Conservation (phyloP, 64 coral and sea anemone genomes). For the Pachyseris speciosa region DNA sequence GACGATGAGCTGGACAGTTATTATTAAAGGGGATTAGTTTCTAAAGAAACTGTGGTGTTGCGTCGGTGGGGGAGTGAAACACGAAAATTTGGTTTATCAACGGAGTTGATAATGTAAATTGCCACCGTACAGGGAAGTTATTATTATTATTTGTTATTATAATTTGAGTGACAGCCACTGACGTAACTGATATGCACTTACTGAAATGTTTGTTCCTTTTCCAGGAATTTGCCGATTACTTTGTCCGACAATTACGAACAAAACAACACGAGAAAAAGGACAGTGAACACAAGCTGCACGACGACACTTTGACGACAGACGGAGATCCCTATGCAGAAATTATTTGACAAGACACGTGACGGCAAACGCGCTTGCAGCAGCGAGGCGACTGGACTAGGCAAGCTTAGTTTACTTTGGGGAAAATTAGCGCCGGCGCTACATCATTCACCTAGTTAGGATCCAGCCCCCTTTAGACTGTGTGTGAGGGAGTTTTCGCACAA, state of each 20-base stretch:
- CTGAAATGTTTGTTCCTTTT: conserved; percentile 21
- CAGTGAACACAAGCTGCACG: not conserved
- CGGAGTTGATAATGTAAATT: too few species aligned
- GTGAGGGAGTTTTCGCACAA: too few species aligned
- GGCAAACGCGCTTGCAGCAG: not conserved
- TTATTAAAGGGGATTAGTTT: too few species aligned
- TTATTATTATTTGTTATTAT: too few species aligned
- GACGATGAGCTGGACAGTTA: too few species aligned
- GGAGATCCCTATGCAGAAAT: conserved; percentile 20
- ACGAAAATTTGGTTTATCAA: too few species aligned
- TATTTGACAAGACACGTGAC: conserved; percentile 6
- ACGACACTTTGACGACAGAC: conserved; percentile 20
- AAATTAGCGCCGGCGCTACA: conserved; percentile 50
- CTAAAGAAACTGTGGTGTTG: too few species aligned
- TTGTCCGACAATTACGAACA: conserved; percentile 36
- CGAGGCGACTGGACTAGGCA: not conserved
- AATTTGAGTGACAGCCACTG: not conserved
- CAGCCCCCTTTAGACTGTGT: not conserved
- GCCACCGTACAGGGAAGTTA: too few species aligned
- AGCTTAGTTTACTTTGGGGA: not conserved
- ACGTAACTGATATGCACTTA: not conserved
- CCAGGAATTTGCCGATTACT: conserved; percentile 77
- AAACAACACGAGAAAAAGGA: conserved; percentile 10
- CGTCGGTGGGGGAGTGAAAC: too few species aligned
- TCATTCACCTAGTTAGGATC: not conserved